phyloP scores from a whole-genome alignment of 2,113 vertebrate species.

The Tragulus kanchil region DNA sequence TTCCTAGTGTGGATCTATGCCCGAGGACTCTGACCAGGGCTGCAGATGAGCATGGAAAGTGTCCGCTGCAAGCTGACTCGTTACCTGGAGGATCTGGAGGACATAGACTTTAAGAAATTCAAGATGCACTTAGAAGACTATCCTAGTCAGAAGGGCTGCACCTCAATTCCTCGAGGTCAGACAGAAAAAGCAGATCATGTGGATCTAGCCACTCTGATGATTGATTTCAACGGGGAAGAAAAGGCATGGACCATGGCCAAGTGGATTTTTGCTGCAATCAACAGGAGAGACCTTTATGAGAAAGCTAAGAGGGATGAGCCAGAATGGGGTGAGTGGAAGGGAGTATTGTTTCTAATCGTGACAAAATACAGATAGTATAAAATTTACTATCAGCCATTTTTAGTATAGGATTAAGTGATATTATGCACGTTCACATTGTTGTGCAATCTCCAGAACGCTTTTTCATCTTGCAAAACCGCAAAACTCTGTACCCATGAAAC shows the following conservation, averaged over 20 bases:
- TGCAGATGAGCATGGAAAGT: conserved; percentile 57
- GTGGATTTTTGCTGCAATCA: conserved; percentile 74
- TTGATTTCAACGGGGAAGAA: conserved; percentile 69
- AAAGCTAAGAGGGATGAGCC: conserved; percentile 68
- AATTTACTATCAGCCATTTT: not conserved
- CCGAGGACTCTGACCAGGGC: not conserved
- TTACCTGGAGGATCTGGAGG: conserved; percentile 77
- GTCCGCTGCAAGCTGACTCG: conserved; percentile 71
- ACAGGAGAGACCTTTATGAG: conserved; percentile 78
- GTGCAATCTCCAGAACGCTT: not conserved
- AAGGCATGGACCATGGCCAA: conserved; percentile 75
- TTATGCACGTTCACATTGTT: not conserved
- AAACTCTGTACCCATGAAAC: not conserved
- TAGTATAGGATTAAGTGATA: not conserved
- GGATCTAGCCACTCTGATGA: conserved; percentile 76
- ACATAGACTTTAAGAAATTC: conserved; percentile 74
- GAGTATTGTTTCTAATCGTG: not conserved
- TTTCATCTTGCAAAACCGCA: not conserved
- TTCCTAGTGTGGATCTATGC: not conserved
- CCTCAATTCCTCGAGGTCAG: conserved; percentile 57
- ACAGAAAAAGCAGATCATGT: conserved; percentile 51
- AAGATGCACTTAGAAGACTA: conserved; percentile 80
- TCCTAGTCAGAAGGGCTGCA: conserved; percentile 50
- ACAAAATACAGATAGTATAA: not conserved
- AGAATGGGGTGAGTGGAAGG: conserved; percentile 69